Evolutionary conservation across 2,888 invertebrate species (phyloP).

Genomic region (Dolomedes plantarius): DNA sequence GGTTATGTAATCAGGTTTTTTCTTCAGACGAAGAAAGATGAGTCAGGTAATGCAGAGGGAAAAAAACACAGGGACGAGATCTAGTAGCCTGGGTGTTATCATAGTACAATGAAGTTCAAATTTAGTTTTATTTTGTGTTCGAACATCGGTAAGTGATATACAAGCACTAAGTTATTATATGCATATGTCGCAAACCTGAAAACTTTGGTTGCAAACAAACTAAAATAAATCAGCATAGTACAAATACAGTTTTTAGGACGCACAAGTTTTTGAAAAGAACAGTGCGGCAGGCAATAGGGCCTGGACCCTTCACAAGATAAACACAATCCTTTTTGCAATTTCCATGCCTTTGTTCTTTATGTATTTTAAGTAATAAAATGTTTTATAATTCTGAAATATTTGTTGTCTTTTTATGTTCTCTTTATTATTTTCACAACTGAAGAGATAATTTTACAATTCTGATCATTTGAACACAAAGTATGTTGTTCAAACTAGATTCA

Average conservation of each 20-base stretch:
- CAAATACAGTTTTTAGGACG: constrained; percentile 69
- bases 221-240: constrained; percentile 59
- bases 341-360: constrained; percentile 69
- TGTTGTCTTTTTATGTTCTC: too few species aligned
- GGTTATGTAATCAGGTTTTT: not conserved
- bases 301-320: constrained; percentile 12
- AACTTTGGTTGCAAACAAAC: not conserved
- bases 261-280: constrained; percentile 54
- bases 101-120: constrained; percentile 59
- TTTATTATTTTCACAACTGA: too few species aligned
- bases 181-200: constrained; percentile 6
- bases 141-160: too few species aligned
- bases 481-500: too few species aligned
- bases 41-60: not conserved
- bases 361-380: constrained; percentile 70
- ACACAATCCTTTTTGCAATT: constrained; percentile 66
- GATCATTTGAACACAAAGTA: too few species aligned
- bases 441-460: too few species aligned
- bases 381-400: constrained; percentile 45
- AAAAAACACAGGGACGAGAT: constrained; percentile 51
- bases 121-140: constrained; percentile 25
- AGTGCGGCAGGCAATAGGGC: constrained; percentile 19
- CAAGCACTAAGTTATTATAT: constrained; percentile 32
- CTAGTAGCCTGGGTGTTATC: constrained; percentile 15
- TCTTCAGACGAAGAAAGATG: not conserved